phyloP scores from a whole-genome alignment of 2,797 vertebrate species.

The Gadopsis marmoratus region DNA sequence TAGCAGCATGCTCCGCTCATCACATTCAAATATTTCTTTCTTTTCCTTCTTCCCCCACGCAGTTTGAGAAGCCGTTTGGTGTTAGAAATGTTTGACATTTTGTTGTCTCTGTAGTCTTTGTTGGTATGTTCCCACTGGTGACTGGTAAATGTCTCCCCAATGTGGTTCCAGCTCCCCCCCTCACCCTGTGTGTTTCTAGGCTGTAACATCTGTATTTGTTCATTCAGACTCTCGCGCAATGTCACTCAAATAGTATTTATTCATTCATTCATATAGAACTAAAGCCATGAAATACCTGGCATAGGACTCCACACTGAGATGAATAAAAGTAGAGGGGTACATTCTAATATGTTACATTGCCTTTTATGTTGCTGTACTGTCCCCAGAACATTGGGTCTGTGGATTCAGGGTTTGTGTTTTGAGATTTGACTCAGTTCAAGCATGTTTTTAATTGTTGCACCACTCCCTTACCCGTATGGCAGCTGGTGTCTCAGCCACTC shows the following conservation, averaged over 20 bases:
- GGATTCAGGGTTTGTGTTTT: constrained; percentile 35
- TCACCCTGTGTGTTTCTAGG: constrained; percentile 27
- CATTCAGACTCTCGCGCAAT: constrained; percentile 30
- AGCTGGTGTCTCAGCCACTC: neutral
- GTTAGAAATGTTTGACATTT: constrained; percentile 18
- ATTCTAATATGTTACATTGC: neutral
- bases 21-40: neutral
- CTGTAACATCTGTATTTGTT: constrained; percentile 35
- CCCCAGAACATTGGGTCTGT: neutral
- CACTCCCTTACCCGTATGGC: neutral
- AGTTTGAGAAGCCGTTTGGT: constrained; percentile 29
- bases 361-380: constrained; percentile 1
- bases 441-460: constrained; percentile 24
- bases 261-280: neutral
- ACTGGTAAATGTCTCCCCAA: constrained; percentile 28
- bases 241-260: neutral
- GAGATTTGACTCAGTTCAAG: constrained; percentile 11
- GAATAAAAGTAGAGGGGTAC: neutral
- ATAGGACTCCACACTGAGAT: neutral
- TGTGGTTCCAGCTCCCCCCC: constrained; percentile 11
- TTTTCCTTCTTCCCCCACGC: neutral
- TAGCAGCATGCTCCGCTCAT: constrained; percentile 53
- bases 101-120: constrained; percentile 21
- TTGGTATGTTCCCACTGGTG: constrained; percentile 31
- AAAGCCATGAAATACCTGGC: neutral